Percentiles rank a stretch among this genome's conserved stretches.
These are phyloP conservation scores for Catajapyx aquilonaris DNA, from an alignment of 1,140 invertebrate genomes.

Conservation along the genomic window DNA sequence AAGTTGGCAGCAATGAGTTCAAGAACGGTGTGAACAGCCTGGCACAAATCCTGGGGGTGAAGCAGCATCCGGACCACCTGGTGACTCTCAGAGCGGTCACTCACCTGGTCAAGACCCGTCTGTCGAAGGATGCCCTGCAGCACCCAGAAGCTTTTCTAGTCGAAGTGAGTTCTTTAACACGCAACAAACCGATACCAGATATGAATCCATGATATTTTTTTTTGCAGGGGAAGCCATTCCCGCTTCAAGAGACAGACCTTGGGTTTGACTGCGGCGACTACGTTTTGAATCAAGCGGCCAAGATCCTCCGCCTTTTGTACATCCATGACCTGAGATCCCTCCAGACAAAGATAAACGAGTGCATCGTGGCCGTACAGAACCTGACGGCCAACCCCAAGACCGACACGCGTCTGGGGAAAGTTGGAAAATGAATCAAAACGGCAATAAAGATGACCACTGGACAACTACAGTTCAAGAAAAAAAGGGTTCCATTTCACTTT, in stretches of 20 bases:
- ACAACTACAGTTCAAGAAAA: no score
- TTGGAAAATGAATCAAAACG: conserved; percentile 31
- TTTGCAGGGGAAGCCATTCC: conserved; percentile 38
- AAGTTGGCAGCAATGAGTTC: conserved; percentile 66
- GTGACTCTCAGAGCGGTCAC: conserved; percentile 52
- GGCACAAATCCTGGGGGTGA: conserved; percentile 54
- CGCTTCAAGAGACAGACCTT: conserved; percentile 38
- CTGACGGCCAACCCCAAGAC: conserved; percentile 94
- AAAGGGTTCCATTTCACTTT: no score
- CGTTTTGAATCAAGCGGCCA: conserved; percentile 51
- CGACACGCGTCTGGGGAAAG: conserved; percentile 81
- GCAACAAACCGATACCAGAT: neutral
- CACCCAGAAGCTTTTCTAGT: conserved; percentile 31
- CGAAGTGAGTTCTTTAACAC: conserved; percentile 16
- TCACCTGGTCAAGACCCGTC: conserved; percentile 37
- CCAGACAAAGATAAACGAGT: conserved; percentile 87
- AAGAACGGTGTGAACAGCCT: conserved; percentile 52
- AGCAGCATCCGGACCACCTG: conserved; percentile 58
- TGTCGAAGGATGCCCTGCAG: conserved; percentile 40
- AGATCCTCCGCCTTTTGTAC: conserved; percentile 67
- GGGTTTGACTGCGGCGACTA: conserved; percentile 45
- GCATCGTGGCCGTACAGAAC: conserved; percentile 73
- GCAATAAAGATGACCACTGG: no score
- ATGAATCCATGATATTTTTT: conserved; percentile 3
- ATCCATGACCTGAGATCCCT: conserved; percentile 75